Evolutionary conservation across 2,888 invertebrate species (phyloP), one percentile per base, ranked within the genome.

Genomic region (Micropterix aruncella): DNA sequence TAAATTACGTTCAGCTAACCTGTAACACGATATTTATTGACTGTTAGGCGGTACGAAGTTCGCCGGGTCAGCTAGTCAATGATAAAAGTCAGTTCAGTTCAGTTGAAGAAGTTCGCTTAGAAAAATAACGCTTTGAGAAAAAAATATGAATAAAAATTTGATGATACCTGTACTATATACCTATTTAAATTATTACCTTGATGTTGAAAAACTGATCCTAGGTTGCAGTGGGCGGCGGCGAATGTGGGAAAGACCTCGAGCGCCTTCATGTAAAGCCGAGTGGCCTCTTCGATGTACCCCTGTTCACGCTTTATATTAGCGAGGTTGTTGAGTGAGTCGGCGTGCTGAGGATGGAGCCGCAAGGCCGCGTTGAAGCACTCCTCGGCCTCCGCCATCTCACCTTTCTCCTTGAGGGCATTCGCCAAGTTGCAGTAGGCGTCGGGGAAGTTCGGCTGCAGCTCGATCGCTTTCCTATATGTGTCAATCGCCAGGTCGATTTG

Each of bases 351-450:
- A 55, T 84, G 84, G 40, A 89, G 67, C 18, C 80, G 73, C 19
- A 87, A 66, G 2, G 86, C 86, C 18, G 83, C 86, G 60, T 86
- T 85, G 67, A 87, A 87, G 57, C 85, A 85, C 54, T 86, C 27
- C 12, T 27, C 27, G 7, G 27, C 27, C 27, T 27, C 27, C 7
- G 7, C 12, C 7, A 14, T 55, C 46, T 27, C 27, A 12, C 43
- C 43, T 2, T 36, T 16, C 12, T 43, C 43, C 27, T 45, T 45
- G 12, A 43, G 40, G 3, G 40, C 41, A 18, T 47, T 43, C 0
- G 91, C 90, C 56, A 94, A 66, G 66, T 94, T 94, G 63, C 93
- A 94, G 60, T 89, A 94, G 1, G 93, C 93, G 65, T 94, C 93
- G 0, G 92, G 91, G 59, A 93, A 94, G 58, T 92, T 90, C 2